Percentiles rank a stretch among this genome's conserved stretches.
These are phyloP conservation scores for Bombylius major DNA, from an alignment of 2,888 invertebrate genomes.

Conservation along the genomic window DNA sequence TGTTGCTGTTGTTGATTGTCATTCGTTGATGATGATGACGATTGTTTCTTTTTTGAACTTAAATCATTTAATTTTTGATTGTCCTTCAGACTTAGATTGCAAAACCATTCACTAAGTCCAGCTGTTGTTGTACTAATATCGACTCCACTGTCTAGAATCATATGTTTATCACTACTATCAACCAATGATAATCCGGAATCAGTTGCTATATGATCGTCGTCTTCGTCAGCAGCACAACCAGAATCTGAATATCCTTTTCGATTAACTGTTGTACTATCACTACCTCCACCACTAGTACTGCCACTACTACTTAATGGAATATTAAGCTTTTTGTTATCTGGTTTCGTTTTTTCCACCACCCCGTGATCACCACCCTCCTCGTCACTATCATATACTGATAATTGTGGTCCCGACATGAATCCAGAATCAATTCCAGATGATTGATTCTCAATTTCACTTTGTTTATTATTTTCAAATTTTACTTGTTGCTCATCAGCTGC, in stretches of 20 bases:
- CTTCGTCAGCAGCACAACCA: constrained; percentile 22
- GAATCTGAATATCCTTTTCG: constrained; percentile 18
- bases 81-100: constrained; percentile 42
- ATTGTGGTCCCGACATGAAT: constrained; percentile 38
- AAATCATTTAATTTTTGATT: constrained; percentile 14
- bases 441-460: constrained; percentile 14
- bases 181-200: constrained; percentile 8
- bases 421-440: constrained; percentile 35
- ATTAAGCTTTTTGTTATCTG: neutral
- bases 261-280: neutral
- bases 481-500: neutral
- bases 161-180: constrained; percentile 20
- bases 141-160: constrained; percentile 56
- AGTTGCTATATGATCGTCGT: constrained; percentile 14
- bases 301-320: neutral
- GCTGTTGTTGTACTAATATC: constrained; percentile 33
- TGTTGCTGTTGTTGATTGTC: constrained; percentile 3
- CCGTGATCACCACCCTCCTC: neutral
- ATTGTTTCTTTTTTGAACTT: neutral
- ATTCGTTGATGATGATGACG: constrained; percentile 4
- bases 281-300: no score
- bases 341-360: neutral
- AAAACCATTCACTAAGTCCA: constrained; percentile 46
- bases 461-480: no score
- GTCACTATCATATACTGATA: constrained; percentile 15